These are phyloP conservation scores for Paramuricea clavata DNA, from an alignment of 92 coral and sea anemone genomes.

Conservation along the genomic window DNA sequence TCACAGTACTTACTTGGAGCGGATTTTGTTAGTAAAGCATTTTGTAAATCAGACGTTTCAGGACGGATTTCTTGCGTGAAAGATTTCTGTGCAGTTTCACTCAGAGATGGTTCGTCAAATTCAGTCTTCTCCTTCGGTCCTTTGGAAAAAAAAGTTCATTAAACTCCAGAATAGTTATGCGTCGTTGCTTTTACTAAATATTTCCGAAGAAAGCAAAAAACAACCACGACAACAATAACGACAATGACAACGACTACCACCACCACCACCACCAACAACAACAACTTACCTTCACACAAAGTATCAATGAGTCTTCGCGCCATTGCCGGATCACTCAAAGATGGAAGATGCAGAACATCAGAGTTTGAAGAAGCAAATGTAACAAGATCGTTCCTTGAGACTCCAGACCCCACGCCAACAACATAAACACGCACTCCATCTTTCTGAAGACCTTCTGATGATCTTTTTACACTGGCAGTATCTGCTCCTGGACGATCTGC, in stretches of 20 bases:
- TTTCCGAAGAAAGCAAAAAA: too few species aligned
- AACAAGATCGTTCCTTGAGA: slow-evolving; percentile 1
- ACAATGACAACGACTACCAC: neutral
- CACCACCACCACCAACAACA: neutral
- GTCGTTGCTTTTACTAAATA: too few species aligned
- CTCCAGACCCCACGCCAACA: slow-evolving; percentile 42
- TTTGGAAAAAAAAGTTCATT: neutral
- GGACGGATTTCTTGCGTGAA: neutral
- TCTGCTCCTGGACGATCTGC: slow-evolving; percentile 10
- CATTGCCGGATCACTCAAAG: slow-evolving; percentile 5
- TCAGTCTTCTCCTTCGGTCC: neutral
- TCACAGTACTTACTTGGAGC: slow-evolving; percentile 15
- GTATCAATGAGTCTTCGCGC: slow-evolving; percentile 14
- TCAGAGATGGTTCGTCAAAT: neutral
- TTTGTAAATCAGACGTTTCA: slow-evolving; percentile 4
- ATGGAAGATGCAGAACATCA: slow-evolving; percentile 33
- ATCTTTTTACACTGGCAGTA: neutral
- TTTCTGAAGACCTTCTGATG: slow-evolving; percentile 34
- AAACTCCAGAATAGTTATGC: too few species aligned
- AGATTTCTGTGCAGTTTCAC: neutral
- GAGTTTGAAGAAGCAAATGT: slow-evolving; percentile 31
- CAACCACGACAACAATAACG: neutral
- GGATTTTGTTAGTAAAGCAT: slow-evolving; percentile 1
- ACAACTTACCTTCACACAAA: slow-evolving; percentile 37
- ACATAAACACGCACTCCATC: slow-evolving; percentile 38